Percentiles rank a stretch among this genome's conserved stretches.
Evolutionary conservation across 1,140 invertebrate genomes (phyloP).

Genomic region (Heliconius melpomene): DNA sequence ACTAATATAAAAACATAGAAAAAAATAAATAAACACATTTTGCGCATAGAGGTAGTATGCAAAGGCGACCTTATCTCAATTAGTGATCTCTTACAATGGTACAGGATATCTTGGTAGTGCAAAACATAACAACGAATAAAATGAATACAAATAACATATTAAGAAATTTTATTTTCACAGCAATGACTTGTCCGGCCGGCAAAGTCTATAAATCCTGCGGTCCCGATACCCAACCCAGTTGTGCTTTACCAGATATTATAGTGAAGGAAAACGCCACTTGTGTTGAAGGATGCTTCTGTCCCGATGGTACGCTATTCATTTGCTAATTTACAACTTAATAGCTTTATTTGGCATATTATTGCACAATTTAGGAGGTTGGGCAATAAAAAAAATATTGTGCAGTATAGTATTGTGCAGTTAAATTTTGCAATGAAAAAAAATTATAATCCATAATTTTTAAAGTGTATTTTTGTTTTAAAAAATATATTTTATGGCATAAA

Average conservation of each 20-base stretch:
- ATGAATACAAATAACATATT: too few species aligned
- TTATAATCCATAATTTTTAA: neutral
- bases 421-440: neutral
- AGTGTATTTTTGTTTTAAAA: neutral
- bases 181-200: conserved; percentile 86
- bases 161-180: conserved; percentile 63
- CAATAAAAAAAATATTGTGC: neutral
- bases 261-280: conserved; percentile 80
- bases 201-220: conserved; percentile 87
- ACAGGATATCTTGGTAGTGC: too few species aligned
- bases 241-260: conserved; percentile 57
- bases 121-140: too few species aligned
- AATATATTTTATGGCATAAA: neutral
- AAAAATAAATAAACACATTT: too few species aligned
- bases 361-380: neutral
- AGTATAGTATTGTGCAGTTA: neutral
- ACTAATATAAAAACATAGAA: too few species aligned
- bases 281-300: conserved; percentile 94
- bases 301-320: conserved; percentile 69
- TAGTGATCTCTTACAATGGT: too few species aligned
- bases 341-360: neutral
- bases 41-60: too few species aligned
- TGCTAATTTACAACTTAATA: neutral
- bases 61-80: too few species aligned
- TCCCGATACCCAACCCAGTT: conserved; percentile 80